Evolutionary conservation across 2,888 invertebrate species (phyloP).

Genomic region (Thymelicus acteon): DNA sequence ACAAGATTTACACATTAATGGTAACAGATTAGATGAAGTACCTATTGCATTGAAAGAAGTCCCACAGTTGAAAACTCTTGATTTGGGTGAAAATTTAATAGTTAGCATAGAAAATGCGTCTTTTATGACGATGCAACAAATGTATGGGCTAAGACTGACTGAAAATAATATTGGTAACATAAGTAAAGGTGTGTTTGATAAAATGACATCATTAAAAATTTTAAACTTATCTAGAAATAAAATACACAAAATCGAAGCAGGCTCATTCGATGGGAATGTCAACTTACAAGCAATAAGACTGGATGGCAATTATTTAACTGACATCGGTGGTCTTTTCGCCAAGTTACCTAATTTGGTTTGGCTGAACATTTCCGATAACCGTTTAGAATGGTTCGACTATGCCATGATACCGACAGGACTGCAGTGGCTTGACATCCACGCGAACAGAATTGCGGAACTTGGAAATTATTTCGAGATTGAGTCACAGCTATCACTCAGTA

Average conservation of each 20-base stretch:
- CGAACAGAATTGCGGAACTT: slow-evolving; percentile 92
- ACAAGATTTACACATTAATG: slow-evolving; percentile 93
- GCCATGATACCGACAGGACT: slow-evolving; percentile 93
- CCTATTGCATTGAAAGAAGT: slow-evolving; percentile 90
- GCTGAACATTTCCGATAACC: slow-evolving; percentile 94
- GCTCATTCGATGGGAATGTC: slow-evolving; percentile 90
- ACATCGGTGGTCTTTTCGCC: slow-evolving; percentile 91
- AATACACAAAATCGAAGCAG: slow-evolving; percentile 91
- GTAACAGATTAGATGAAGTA: slow-evolving; percentile 90
- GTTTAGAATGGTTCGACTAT: slow-evolving; percentile 93
- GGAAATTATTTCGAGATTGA: slow-evolving; percentile 94
- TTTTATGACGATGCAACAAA: slow-evolving; percentile 91
- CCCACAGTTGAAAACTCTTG: slow-evolving; percentile 90
- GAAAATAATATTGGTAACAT: slow-evolving; percentile 93
- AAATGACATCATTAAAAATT: slow-evolving; percentile 91
- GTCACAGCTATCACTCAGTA: slow-evolving; percentile 90
- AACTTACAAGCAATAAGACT: slow-evolving; percentile 92
- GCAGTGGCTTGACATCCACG: slow-evolving; percentile 93
- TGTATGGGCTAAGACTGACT: slow-evolving; percentile 92
- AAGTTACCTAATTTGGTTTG: slow-evolving; percentile 92
- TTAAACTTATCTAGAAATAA: slow-evolving; percentile 93
- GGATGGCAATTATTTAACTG: slow-evolving; percentile 92
- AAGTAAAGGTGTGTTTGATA: slow-evolving; percentile 91
- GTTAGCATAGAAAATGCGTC: slow-evolving; percentile 90
- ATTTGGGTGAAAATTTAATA: slow-evolving; percentile 94